phyloP scores from a whole-genome alignment of 53 echinoderm and acorn worm species.

The Zoroaster sp. region DNA sequence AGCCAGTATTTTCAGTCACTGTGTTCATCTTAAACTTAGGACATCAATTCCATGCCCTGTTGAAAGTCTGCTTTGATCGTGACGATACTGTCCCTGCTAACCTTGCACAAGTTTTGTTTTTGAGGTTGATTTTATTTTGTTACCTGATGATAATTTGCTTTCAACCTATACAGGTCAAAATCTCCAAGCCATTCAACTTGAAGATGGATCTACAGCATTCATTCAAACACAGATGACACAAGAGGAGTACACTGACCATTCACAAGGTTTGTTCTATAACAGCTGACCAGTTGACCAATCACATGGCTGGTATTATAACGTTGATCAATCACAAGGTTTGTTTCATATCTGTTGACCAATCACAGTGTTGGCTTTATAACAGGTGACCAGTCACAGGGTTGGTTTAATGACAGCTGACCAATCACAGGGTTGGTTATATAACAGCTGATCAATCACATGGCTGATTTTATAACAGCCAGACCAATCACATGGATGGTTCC shows the following conservation, averaged over 20 bases:
- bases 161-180: constrained; percentile 44
- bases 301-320: too few species aligned
- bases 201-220: constrained; percentile 94
- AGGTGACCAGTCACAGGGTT: not conserved
- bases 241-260: constrained; percentile 50
- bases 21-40: too few species aligned
- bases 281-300: too few species aligned
- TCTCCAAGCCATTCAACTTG: constrained; percentile 94
- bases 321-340: too few species aligned
- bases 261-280: constrained; percentile 53
- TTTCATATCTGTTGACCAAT: not conserved
- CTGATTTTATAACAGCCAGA: not conserved
- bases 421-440: not conserved
- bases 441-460: not conserved
- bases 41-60: too few species aligned
- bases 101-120: too few species aligned
- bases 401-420: not conserved
- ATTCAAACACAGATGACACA: constrained; percentile 70
- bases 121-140: too few species aligned
- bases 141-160: too few species aligned
- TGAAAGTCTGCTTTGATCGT: too few species aligned
- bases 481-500: not conserved
- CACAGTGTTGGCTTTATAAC: not conserved
- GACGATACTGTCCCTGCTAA: too few species aligned
- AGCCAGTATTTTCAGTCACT: too few species aligned